Conservation (phyloP, 2,797 vertebrate genomes). For the Fratercula arctica region DNA sequence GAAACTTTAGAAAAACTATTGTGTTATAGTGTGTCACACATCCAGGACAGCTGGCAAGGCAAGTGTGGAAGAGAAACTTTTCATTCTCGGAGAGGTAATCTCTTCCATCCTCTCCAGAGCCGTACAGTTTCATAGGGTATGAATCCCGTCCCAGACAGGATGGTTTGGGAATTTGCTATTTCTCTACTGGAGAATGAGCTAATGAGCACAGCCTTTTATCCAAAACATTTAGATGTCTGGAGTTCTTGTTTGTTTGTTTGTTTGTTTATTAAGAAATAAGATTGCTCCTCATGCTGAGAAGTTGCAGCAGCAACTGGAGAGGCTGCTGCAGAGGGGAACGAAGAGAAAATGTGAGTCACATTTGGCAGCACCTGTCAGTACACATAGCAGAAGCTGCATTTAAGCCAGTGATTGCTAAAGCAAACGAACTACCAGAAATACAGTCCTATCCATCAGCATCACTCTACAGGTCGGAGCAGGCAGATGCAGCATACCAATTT, state of each 20-base stretch:
- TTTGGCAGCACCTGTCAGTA: constrained; percentile 39
- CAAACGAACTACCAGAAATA: constrained; percentile 3
- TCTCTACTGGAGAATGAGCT: not conserved
- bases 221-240: not conserved
- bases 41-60: not conserved
- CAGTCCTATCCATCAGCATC: not conserved
- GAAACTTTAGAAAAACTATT: not conserved
- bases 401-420: constrained; percentile 13
- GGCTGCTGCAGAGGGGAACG: not conserved
- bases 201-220: not conserved
- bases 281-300: constrained; percentile 33
- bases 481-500: constrained; percentile 12
- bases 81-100: not conserved
- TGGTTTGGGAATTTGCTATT: not conserved
- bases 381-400: not conserved
- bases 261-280: constrained; percentile 52
- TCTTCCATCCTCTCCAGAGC: not conserved
- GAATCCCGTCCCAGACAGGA: not conserved
- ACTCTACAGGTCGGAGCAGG: not conserved
- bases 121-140: not conserved
- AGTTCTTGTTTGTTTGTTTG: constrained; percentile 36
- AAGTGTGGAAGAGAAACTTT: not conserved
- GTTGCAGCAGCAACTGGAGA: constrained; percentile 25
- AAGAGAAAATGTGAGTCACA: constrained; percentile 26
- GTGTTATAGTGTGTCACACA: not conserved